These are phyloP conservation scores for Lanius ludovicianus DNA, from an alignment of 2,113 vertebrate genomes.

Conservation along the genomic window DNA sequence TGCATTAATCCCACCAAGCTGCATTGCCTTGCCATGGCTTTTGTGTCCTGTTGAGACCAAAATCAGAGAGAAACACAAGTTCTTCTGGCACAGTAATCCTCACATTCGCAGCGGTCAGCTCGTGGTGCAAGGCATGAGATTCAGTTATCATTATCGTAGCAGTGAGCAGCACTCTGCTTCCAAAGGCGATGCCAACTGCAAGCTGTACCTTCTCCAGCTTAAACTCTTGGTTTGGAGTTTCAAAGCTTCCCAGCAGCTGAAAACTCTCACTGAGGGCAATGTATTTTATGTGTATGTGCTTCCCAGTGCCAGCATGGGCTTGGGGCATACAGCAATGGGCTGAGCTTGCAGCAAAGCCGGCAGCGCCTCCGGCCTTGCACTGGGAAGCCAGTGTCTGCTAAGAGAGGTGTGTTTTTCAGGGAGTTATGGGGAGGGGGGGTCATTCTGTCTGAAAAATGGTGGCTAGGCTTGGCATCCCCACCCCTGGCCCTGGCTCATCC, in stretches of 20 bases:
- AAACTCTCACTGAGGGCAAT: not conserved
- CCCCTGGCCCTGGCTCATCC: not conserved
- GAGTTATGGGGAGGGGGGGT: rapidly evolving
- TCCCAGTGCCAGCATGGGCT: not conserved
- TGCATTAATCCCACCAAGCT: not conserved
- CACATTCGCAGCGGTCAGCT: rapidly evolving
- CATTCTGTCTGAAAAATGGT: not conserved
- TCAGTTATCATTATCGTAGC: not conserved
- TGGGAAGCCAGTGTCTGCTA: not conserved
- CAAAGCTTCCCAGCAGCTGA: not conserved
- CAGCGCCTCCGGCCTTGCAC: rapidly evolving
- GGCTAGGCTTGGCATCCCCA: not conserved
- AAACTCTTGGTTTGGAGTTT: not conserved
- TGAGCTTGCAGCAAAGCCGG: rapidly evolving
- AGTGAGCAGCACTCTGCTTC: not conserved
- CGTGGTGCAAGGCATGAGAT: not conserved
- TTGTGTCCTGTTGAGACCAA: rapidly evolving
- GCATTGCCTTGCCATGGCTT: not conserved
- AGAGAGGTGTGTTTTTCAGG: not conserved
- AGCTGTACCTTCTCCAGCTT: not conserved
- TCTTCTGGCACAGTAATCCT: not conserved
- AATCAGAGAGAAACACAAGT: not conserved
- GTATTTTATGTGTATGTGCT: not conserved
- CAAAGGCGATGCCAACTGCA: not conserved
- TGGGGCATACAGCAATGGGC: not conserved